phyloP scores from a whole-genome alignment of 2,113 vertebrate species.

The Corythaeola cristata region DNA sequence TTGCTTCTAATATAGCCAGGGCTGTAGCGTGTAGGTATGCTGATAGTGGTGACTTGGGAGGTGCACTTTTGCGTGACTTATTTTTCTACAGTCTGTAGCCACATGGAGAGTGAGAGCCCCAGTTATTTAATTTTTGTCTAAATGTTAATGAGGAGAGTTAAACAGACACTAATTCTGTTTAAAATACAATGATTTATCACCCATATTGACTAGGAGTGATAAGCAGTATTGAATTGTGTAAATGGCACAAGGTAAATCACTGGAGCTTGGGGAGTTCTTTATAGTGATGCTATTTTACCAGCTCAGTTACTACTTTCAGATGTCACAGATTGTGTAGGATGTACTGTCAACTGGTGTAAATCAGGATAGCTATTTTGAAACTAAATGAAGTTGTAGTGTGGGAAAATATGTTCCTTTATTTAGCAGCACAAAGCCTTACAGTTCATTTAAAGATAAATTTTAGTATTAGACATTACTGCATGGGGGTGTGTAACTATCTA shows the following conservation, averaged over 20 bases:
- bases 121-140: neutral
- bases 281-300: conserved; percentile 29
- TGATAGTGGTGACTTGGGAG: neutral
- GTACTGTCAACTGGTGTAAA: conserved; percentile 10
- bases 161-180: neutral
- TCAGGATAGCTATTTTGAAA: conserved; percentile 6
- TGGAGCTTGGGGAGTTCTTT: neutral
- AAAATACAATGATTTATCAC: neutral
- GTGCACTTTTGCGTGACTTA: neutral
- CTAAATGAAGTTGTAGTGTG: neutral
- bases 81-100: neutral
- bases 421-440: conserved; percentile 12
- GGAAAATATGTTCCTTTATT: conserved; percentile 20
- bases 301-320: conserved; percentile 10
- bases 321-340: neutral
- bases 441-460: neutral
- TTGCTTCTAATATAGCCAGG: neutral
- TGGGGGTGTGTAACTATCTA: neutral
- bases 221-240: neutral
- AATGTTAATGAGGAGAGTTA: neutral
- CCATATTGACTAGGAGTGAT: neutral
- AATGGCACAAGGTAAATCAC: neutral
- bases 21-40: neutral
- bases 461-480: neutral
- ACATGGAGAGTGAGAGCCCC: neutral